Base-by-base conservation (phyloP, 1,140 invertebrate genomes). In the Drosophila sturtevanti region DNA sequence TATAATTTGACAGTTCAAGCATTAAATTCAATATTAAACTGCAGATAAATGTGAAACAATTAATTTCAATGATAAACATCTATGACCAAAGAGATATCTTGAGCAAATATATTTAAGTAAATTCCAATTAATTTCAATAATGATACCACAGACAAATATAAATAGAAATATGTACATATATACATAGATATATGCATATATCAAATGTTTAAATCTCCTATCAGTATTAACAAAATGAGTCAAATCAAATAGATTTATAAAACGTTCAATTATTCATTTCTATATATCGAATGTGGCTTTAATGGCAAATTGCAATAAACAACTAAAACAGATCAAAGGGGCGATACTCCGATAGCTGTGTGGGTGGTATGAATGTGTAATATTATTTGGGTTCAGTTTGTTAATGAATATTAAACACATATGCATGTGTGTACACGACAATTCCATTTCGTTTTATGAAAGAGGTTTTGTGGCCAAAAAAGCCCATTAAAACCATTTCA, bases 211-310 rank as follows among this genome's bases (percentile, higher is more conserved):
- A 21, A 60, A 24, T 35, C 35, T 22, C 59, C 41, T 64, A 70
- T 77, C 59, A 64, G 68, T 77, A 64, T 69, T 54, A 77, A 60
- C 65, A 69, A 76, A 68, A 76, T 76, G 76, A 76, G 63, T 75
- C 71, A 68, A 68, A 75, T 74, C 63, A 74, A 75, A 64, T 52
- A 66, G 72, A 74, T 75, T 75, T 74, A 34, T 63, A 62, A 64
- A 74, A 60, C 63, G 58, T 48, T 72, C 27, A 55, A 74, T 73
- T 74, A 74, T 74, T 75, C 54, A 68, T 75, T 62, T 72, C 27
- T 31, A 68, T 76, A 56, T 21, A 56, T 56, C 61, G 35, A 76
- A 68, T 72, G 63, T 64, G 48, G 64, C 72, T 68, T 75, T 63
- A 75, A 75, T 68, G 72, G 37, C 38, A 51, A 58, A 68, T 21